A percentile compares a stretch with the other conserved stretches of the same genome.
Evolutionary conservation across 2,113 vertebrate genomes (phyloP).

Genomic region (Gnathonemus longibarbis): DNA sequence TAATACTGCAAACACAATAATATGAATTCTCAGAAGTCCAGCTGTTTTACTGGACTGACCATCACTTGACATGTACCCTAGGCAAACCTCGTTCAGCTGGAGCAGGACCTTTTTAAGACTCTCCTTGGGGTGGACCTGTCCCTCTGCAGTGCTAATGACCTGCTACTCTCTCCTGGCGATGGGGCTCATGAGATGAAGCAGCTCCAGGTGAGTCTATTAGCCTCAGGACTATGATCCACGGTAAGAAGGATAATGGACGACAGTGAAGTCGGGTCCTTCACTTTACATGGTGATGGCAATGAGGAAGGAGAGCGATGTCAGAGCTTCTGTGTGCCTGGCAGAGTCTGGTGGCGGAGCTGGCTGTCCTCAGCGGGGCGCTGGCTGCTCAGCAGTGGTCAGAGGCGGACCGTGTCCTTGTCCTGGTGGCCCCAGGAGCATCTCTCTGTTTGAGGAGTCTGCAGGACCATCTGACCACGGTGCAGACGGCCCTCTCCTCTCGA

Average conservation of each 20-base stretch:
- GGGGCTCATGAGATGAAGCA: slow-evolving; percentile 45
- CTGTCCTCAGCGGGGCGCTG: slow-evolving; percentile 59
- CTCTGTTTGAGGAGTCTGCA: slow-evolving; percentile 63
- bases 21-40: not conserved
- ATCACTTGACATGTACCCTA: slow-evolving; percentile 32
- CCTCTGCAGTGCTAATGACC: slow-evolving; percentile 60
- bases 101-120: slow-evolving; percentile 69
- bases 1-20: not conserved
- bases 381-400: slow-evolving; percentile 61
- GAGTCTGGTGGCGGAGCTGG: slow-evolving; percentile 68
- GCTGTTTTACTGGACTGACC: not conserved
- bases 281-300: not conserved
- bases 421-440: slow-evolving; percentile 40
- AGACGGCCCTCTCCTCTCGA: slow-evolving; percentile 47
- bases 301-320: not conserved
- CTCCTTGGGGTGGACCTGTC: slow-evolving; percentile 60
- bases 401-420: slow-evolving; percentile 50
- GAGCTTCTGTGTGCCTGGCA: slow-evolving; percentile 37
- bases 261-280: not conserved
- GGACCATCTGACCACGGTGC: slow-evolving; percentile 52
- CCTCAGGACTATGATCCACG: not conserved
- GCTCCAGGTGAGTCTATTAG: slow-evolving; percentile 52
- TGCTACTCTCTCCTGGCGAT: slow-evolving; percentile 49
- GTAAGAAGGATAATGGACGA: not conserved
- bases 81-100: slow-evolving; percentile 53